Percentiles rank a stretch among this genome's conserved stretches.
Evolutionary conservation across 2,888 invertebrate species (phyloP).

Genomic region (Labia minor): DNA sequence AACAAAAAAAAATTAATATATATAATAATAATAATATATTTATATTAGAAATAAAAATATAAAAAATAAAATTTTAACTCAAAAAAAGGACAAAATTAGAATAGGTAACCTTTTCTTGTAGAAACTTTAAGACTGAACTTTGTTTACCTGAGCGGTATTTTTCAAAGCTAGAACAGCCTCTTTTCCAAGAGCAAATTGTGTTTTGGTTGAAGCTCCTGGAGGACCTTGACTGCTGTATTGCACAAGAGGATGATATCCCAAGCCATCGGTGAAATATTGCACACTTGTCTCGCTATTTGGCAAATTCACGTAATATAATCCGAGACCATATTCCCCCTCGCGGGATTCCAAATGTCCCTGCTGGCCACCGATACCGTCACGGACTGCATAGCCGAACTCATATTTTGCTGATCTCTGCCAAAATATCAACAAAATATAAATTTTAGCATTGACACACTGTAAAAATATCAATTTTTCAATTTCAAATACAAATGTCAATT

Average conservation of each 20-base stretch:
- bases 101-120: too few species aligned
- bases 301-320: constrained; percentile 36
- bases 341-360: constrained; percentile 40
- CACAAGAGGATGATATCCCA: constrained; percentile 53
- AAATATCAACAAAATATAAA: constrained; percentile 18
- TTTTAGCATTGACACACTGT: too few species aligned
- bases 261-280: constrained; percentile 50
- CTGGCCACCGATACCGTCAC: constrained; percentile 34
- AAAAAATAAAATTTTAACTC: too few species aligned
- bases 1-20: too few species aligned
- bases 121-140: too few species aligned
- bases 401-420: constrained; percentile 42
- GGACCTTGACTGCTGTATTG: constrained; percentile 43
- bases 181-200: constrained; percentile 46
- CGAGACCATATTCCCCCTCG: constrained; percentile 38
- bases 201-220: constrained; percentile 38
- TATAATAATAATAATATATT: too few species aligned
- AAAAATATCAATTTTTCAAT: too few species aligned
- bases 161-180: constrained; percentile 42
- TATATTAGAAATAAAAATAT: too few species aligned
- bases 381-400: constrained; percentile 41
- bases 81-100: too few species aligned
- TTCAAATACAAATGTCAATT: too few species aligned
- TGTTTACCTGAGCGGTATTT: background rate
- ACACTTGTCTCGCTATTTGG: constrained; percentile 31